Base-by-base conservation (phyloP, 2,888 invertebrate species). In the Chrysolina haemoptera region DNA sequence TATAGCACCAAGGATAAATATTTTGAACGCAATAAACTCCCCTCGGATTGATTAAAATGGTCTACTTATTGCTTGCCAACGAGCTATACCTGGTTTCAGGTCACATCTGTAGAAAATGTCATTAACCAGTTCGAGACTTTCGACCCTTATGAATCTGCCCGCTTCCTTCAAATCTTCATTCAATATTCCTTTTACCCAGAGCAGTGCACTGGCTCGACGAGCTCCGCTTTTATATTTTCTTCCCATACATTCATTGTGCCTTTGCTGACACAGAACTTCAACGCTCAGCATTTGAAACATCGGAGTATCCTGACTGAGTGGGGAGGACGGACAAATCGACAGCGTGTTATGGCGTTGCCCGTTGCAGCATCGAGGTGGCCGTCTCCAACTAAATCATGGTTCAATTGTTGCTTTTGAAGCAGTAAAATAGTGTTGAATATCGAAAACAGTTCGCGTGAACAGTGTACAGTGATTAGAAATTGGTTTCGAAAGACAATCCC, bases 271-370 rank as follows among this genome's bases (percentile, higher is more conserved):
- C 59, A 59, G 59, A 67, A 67, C 41, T 35, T 53, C 53, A 78
- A 70, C 71, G 77, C 76, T 76, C 75, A 77, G 71, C 79, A 77
- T 75, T 70, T 68, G 68, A 71, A 70, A 69, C 70, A 68, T 63
- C 71, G 68, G 59, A 76, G 73, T 74, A 79, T 79, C 76, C 79
- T 75, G 78, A 62, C 62, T 68, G 71, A 79, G 81, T 81, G 81
- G 79, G 80, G 81, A 77, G 74, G 65, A 67, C 70, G 68, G 75
- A 62, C 70, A 71, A 63, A 74, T 62, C 73, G 70, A 72, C 74
- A 73, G 74, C 73, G 75, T 76, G 55, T 59, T 40, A 68, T 80
- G 81, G 81, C 81, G 81, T 81, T 77, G 59, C 62, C 69, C 35
- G 35, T 35, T 53, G 76, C 76, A 72, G 73, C 78, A 67, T 67